Conservation (phyloP, 2,888 invertebrate genomes). For the Encarsia formosa region DNA sequence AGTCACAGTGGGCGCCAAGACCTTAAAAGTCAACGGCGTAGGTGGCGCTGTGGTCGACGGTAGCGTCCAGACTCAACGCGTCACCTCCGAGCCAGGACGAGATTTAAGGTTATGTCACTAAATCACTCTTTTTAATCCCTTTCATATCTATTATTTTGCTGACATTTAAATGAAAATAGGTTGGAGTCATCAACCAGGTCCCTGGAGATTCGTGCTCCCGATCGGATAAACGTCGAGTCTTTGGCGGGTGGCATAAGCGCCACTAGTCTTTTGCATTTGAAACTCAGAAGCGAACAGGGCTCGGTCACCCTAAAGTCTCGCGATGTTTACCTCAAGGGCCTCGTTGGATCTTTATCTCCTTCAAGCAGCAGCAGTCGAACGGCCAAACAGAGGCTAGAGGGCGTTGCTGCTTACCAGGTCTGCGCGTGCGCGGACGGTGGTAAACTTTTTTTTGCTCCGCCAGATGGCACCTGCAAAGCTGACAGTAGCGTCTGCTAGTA, state of each 20-base stretch:
- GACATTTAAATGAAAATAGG: too few species aligned
- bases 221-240: conserved; percentile 79
- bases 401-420: conserved; percentile 56
- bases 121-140: too few species aligned
- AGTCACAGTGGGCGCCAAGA: conserved; percentile 75
- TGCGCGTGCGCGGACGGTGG: conserved; percentile 86
- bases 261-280: conserved; percentile 76
- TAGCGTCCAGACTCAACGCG: conserved; percentile 76
- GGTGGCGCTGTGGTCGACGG: conserved; percentile 79
- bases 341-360: neutral
- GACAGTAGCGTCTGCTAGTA: conserved; percentile 51
- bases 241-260: conserved; percentile 83
- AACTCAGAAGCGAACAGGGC: conserved; percentile 76
- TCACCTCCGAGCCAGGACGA: conserved; percentile 77
- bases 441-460: conserved; percentile 78
- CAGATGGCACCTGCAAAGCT: conserved; percentile 74
- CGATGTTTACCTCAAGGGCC: conserved; percentile 57
- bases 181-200: conserved; percentile 86
- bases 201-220: conserved; percentile 76
- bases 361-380: too few species aligned
- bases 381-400: conserved; percentile 16
- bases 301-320: conserved; percentile 61
- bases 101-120: conserved; percentile 70
- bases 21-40: conserved; percentile 70
- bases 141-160: too few species aligned